Conservation (phyloP, 2,888 invertebrate genomes). For the Ceraclea dissimilis region DNA sequence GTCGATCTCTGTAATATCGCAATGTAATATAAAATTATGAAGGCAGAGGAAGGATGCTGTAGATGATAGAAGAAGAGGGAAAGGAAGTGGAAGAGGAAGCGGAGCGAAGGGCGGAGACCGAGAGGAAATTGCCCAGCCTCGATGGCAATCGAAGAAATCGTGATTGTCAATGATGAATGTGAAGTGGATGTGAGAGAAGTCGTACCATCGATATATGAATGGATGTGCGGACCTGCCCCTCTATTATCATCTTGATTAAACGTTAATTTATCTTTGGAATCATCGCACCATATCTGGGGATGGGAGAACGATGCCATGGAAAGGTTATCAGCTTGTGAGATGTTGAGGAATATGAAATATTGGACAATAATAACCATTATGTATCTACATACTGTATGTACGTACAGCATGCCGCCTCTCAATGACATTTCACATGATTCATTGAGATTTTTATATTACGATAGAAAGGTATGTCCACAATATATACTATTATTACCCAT, state of each 20-base stretch:
- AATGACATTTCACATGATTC: too few species aligned
- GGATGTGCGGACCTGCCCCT: neutral
- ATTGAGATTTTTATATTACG: too few species aligned
- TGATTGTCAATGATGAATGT: conserved; percentile 4
- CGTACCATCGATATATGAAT: neutral
- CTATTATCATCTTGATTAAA: conserved; percentile 1
- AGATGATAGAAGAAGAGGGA: conserved; percentile 28
- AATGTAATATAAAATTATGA: neutral
- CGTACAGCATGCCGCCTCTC: too few species aligned
- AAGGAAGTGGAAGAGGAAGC: conserved; percentile 32
- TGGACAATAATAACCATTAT: too few species aligned
- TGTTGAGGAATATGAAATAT: too few species aligned
- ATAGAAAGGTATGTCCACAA: too few species aligned
- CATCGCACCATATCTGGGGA: neutral
- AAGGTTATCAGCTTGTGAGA: too few species aligned
- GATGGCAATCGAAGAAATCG: conserved; percentile 10
- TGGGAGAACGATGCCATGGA: neutral
- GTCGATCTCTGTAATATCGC: neutral
- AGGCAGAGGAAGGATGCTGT: neutral
- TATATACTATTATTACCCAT: too few species aligned
- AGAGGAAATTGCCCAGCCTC: conserved; percentile 29
- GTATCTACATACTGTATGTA: too few species aligned
- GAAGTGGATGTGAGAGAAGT: neutral
- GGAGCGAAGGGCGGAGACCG: conserved; percentile 30
- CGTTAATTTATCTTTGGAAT: neutral